Base-by-base conservation (phyloP, 2,797 vertebrate species). In the Sphenodon punctatus region DNA sequence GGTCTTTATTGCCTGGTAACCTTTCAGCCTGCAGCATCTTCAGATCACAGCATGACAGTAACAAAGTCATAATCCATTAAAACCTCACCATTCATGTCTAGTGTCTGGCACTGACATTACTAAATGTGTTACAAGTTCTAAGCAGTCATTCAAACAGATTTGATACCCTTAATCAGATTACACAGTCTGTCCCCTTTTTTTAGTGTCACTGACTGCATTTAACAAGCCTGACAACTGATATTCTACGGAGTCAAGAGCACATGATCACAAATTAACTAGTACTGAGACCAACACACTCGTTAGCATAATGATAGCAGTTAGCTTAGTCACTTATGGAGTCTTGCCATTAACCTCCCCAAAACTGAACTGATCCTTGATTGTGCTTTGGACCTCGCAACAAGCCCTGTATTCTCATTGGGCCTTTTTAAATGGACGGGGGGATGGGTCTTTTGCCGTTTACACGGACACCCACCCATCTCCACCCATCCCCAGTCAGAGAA, bases 151-250 rank as follows among this genome's bases (percentile, higher is more conserved):
- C 67, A 38, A 76, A 78, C 34, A 43, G 46, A 65, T 68, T 36
- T 53, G 60, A 66, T 70, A 51, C 8, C n/a, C 48, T 16, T 80
- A 65, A 70, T 59, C 65, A 39, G 11, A 36, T 49, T 27, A 3
- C 73, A 74, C 56, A n/a, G 73, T n/a, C 59, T 51, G 8, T 38
- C 71, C 36, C 78, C 51, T 23, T 87, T 45, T 60, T 83, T 72
- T 34, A 43, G 42, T n/a, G 53, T 23, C 11, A 45, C 27, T 34
- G 6, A 11, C 10, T 20, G 27, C 53, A 34, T 51, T 49, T 60
- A 41, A 8, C 12, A 22, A 27, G 74, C 74, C 27, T 41, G 27
- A 63, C 71, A 51, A 9, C 25, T 72, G 56, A 45, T 43, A 32
- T 25, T 32, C n/a, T 53, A 39, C 51, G 34, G n/a, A 36, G n/a